Evolutionary conservation across 2,797 vertebrate genomes (phyloP).

Genomic region (Myotis daubentonii): DNA sequence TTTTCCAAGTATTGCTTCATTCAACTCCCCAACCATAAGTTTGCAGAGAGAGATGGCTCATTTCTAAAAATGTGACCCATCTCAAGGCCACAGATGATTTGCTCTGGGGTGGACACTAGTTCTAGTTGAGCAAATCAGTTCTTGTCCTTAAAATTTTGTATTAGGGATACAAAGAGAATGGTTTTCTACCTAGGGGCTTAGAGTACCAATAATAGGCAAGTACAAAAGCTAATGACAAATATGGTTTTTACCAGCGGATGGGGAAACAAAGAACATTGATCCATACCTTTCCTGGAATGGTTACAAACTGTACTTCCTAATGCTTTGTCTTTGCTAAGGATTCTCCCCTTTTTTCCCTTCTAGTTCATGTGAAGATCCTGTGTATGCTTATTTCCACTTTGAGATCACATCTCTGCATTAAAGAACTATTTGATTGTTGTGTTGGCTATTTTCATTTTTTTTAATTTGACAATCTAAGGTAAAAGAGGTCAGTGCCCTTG

Average conservation of each 20-base stretch:
- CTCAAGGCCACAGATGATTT: not conserved
- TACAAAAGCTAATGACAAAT: not conserved
- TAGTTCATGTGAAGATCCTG: not conserved
- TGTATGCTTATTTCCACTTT: not conserved
- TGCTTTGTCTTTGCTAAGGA: not conserved
- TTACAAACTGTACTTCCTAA: not conserved
- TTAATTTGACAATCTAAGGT: not conserved
- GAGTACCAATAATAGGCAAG: not conserved
- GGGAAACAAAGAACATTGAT: not conserved
- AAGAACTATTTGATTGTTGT: slow-evolving; percentile 14
- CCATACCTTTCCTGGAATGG: not conserved
- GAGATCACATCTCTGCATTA: slow-evolving; percentile 24
- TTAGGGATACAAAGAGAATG: not conserved
- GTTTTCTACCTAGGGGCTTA: not conserved
- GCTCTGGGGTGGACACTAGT: not conserved
- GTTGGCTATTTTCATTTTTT: not conserved
- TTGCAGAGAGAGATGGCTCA: not conserved
- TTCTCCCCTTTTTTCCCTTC: not conserved
- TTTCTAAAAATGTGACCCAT: slow-evolving; percentile 44
- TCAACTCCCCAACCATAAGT: not conserved
- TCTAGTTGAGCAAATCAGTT: not conserved
- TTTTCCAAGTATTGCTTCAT: not conserved
- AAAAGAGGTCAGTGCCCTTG: not conserved
- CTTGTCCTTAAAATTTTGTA: slow-evolving; percentile 13
- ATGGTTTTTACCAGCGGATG: not conserved